These are phyloP conservation scores for Choloepus didactylus DNA, from an alignment of 2,797 vertebrate genomes.

Conservation along the genomic window DNA sequence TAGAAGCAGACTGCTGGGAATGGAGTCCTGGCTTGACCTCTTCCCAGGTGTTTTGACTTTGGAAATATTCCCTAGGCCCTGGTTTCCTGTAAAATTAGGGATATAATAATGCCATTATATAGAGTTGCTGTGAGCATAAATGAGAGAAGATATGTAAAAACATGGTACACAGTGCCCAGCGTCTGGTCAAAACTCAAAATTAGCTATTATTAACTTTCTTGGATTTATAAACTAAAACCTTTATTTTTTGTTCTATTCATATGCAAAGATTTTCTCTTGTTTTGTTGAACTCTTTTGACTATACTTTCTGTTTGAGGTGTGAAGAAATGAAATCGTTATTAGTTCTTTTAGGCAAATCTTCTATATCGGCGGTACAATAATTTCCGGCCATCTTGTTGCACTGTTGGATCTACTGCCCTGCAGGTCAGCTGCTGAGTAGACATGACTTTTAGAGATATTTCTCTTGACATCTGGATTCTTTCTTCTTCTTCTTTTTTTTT, in stretches of 20 bases:
- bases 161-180: not conserved
- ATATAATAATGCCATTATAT: not conserved
- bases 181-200: not conserved
- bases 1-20: not conserved
- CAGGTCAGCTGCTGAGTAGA: not conserved
- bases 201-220: not conserved
- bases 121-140: not conserved
- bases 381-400: not conserved
- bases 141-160: not conserved
- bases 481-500: no score
- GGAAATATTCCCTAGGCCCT: not conserved
- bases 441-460: not conserved
- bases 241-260: not conserved
- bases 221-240: not conserved
- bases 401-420: not conserved
- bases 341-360: not conserved
- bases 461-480: fast-evolving
- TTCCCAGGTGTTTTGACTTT: not conserved
- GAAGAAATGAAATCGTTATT: not conserved
- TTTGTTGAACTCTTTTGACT: not conserved
- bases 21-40: not conserved
- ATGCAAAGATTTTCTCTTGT: not conserved
- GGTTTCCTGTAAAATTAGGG: not conserved
- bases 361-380: not conserved
- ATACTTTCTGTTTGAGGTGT: not conserved